phyloP scores from a whole-genome alignment of 2,888 invertebrate genomes.

The Spodoptera littoralis region DNA sequence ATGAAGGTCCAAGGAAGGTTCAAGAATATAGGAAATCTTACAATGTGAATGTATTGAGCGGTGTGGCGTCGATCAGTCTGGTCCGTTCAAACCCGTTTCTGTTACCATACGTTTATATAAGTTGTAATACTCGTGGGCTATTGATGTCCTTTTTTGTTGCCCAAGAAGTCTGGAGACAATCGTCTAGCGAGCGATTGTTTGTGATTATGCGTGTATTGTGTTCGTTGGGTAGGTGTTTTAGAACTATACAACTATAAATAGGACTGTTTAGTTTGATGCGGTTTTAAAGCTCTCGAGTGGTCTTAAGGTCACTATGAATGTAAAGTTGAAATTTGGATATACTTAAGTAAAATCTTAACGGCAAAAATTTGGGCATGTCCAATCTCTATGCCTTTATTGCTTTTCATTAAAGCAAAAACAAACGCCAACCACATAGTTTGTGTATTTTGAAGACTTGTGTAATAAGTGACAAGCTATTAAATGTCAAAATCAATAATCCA shows the following conservation, averaged over 20 bases:
- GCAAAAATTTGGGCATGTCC: too few species aligned
- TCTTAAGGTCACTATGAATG: not conserved
- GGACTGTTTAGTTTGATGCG: not conserved
- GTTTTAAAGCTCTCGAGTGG: not conserved
- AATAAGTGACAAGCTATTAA: too few species aligned
- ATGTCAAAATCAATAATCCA: too few species aligned
- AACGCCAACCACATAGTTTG: too few species aligned
- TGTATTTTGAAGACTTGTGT: too few species aligned
- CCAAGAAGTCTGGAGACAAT: conserved; percentile 38
- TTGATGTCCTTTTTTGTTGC: conserved; percentile 65
- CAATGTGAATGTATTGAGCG: conserved; percentile 29
- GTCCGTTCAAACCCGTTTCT: conserved; percentile 52
- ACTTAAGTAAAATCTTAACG: too few species aligned
- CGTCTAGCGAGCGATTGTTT: conserved; percentile 30
- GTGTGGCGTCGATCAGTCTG: conserved; percentile 57
- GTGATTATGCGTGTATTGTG: conserved; percentile 22
- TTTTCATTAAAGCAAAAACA: too few species aligned
- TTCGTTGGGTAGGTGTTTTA: conserved; percentile 6
- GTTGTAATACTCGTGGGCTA: conserved; percentile 60
- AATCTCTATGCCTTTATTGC: too few species aligned
- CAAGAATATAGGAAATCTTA: conserved; percentile 24
- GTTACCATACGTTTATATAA: conserved; percentile 55
- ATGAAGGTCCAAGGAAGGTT: conserved; percentile 1
- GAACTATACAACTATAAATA: not conserved
- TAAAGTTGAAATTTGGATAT: too few species aligned